These are phyloP conservation scores for Pogonus chalceus DNA, from an alignment of 1,140 invertebrate species.

Conservation along the genomic window DNA sequence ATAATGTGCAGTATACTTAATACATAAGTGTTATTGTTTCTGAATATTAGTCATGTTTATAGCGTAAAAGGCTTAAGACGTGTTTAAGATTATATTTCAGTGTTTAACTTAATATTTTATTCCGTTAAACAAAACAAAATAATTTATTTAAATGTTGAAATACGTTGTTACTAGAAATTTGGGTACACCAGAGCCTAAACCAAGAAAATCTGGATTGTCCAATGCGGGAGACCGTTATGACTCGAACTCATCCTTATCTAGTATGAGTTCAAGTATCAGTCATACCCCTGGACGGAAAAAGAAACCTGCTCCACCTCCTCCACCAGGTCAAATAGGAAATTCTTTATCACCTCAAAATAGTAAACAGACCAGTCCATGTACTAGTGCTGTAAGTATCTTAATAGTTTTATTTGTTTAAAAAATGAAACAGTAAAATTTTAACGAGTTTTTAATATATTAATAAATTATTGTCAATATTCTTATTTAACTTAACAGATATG, in stretches of 20 bases:
- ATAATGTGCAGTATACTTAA: too few relatives aligned
- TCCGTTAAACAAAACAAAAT: too few relatives aligned
- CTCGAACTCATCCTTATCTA: conserved; percentile 30
- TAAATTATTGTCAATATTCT: too few relatives aligned
- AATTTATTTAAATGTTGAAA: conserved; percentile 30
- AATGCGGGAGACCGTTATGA: conserved; percentile 16
- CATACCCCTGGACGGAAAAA: conserved; percentile 44
- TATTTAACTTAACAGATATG: too few relatives aligned
- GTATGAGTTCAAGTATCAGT: conserved; percentile 36
- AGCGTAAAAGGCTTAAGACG: too few relatives aligned
- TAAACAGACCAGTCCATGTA: conserved; percentile 28
- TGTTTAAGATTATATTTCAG: too few relatives aligned
- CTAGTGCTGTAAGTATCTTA: conserved; percentile 32
- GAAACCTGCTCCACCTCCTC: conserved; percentile 58
- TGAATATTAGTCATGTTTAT: too few relatives aligned
- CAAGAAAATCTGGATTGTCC: conserved; percentile 13
- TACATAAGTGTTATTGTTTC: too few relatives aligned
- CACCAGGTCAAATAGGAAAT: conserved; percentile 29
- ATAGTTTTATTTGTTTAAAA: conserved; percentile 8
- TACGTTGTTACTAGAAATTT: conserved; percentile 25
- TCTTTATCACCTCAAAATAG: conserved; percentile 22
- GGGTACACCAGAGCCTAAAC: conserved; percentile 38
- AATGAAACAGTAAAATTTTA: background rate
- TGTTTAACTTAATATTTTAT: too few relatives aligned
- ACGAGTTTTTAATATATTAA: too few relatives aligned